These are phyloP conservation scores for Zingel zingel DNA, from an alignment of 2,113 vertebrate genomes.

Conservation along the genomic window DNA sequence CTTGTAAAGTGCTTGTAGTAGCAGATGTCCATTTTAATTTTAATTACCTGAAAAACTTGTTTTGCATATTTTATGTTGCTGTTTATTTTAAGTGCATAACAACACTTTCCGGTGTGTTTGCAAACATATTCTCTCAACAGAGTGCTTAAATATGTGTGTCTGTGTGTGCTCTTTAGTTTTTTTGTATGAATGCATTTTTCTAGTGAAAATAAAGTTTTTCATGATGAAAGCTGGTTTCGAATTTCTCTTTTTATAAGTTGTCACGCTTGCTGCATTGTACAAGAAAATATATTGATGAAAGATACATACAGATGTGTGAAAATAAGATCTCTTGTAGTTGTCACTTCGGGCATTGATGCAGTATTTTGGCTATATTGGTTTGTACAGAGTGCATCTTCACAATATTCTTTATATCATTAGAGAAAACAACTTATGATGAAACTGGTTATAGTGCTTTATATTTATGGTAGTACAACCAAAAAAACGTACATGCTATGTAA, in stretches of 20 bases:
- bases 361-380: background rate
- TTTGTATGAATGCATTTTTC: background rate
- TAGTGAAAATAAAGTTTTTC: too few species aligned
- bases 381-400: background rate
- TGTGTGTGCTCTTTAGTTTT: background rate
- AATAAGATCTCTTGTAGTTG: background rate
- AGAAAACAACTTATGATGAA: background rate
- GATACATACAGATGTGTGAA: background rate
- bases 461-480: background rate
- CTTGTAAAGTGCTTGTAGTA: slow-evolving; percentile 15
- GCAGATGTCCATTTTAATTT: slow-evolving; percentile 33
- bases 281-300: background rate
- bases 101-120: background rate
- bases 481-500: background rate
- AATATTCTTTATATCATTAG: background rate
- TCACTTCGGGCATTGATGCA: background rate
- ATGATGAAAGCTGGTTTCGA: background rate
- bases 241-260: background rate
- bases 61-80: slow-evolving; percentile 20
- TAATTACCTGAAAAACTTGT: slow-evolving; percentile 23
- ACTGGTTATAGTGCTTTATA: background rate
- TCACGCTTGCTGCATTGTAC: background rate
- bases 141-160: background rate
- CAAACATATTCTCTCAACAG: background rate
- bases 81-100: background rate